Evolutionary conservation across 2,113 vertebrate genomes (phyloP).

Genomic region (Lamprotornis superbus): DNA sequence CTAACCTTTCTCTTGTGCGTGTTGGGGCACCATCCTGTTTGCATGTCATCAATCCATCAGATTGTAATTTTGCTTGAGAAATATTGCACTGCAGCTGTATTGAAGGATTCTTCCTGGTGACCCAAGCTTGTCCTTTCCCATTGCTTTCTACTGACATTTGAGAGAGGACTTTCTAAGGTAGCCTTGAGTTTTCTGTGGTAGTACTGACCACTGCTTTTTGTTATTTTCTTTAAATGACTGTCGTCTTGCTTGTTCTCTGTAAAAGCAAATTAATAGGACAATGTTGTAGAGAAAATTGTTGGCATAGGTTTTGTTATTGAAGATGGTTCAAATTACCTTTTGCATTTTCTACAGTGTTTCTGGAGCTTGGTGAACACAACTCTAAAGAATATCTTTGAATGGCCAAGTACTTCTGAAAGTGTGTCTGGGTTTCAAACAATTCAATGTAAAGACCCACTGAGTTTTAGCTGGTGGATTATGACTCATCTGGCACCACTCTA

Average conservation of each 20-base stretch:
- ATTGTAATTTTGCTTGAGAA: not conserved
- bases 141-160: not conserved
- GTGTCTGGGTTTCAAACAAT: conserved; percentile 7
- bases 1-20: not conserved
- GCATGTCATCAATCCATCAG: not conserved
- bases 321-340: not conserved
- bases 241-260: not conserved
- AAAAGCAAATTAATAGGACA: not conserved
- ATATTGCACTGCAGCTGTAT: not conserved
- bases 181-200: not conserved
- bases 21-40: not conserved
- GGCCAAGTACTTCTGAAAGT: conserved; percentile 27
- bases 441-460: conserved; percentile 86
- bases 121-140: not conserved
- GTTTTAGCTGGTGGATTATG: conserved; percentile 94
- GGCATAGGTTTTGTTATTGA: not conserved
- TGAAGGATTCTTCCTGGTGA: not conserved
- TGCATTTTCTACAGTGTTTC: conserved; percentile 79
- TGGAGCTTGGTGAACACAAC: conserved; percentile 86
- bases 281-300: not conserved
- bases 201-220: not conserved
- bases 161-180: not conserved
- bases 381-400: conserved; percentile 73
- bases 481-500: conserved; percentile 85
- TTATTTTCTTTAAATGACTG: not conserved